A percentile compares a stretch with the other conserved stretches of the same genome.
phyloP scores from a whole-genome alignment of 2,888 invertebrate species.

The Aphrophora alni region DNA sequence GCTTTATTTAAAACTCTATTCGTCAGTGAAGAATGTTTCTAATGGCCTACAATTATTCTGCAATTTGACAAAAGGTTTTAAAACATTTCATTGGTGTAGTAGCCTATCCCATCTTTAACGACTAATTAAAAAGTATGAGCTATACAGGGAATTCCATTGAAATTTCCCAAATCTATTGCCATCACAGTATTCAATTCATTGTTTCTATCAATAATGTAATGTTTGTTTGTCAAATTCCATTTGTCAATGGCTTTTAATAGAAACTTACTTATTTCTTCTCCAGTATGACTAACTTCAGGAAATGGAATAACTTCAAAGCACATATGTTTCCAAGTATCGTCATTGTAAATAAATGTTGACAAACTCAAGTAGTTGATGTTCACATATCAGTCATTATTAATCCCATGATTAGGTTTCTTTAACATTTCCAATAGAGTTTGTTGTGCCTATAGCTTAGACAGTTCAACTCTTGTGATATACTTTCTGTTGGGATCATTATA shows the following conservation, averaged over 20 bases:
- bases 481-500: constrained; percentile 11
- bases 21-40: constrained; percentile 10
- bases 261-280: background rate
- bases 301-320: constrained; percentile 18
- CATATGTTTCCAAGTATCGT: background rate
- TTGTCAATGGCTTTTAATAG: background rate
- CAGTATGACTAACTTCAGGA: constrained; percentile 13
- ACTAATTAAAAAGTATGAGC: constrained; percentile 12
- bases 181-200: constrained; percentile 14
- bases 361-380: constrained; percentile 10
- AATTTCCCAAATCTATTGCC: constrained; percentile 2
- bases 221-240: background rate
- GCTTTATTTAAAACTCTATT: background rate
- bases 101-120: constrained; percentile 16
- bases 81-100: background rate
- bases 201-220: constrained; percentile 6
- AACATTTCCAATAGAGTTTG: background rate
- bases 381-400: constrained; percentile 12
- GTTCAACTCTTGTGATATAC: background rate
- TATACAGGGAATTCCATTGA: constrained; percentile 6
- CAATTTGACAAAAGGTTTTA: background rate
- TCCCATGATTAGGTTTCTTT: background rate
- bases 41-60: constrained; percentile 3
- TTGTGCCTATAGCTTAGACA: background rate
- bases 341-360: background rate